Evolutionary conservation across 1,140 invertebrate species (phyloP).

Genomic region (Brachionus calyciflorus): DNA sequence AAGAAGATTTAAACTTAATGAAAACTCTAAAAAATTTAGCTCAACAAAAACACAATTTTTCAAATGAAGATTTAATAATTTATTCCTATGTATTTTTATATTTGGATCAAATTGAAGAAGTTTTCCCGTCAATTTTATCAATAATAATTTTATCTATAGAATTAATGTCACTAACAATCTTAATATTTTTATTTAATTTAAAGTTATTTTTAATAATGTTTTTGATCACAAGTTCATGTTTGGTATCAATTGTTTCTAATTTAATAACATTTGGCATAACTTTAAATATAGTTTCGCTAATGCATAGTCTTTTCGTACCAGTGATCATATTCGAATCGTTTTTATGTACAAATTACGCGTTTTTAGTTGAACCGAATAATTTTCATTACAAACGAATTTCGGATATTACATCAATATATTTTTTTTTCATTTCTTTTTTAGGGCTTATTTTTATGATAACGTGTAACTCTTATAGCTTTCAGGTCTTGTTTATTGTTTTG

Average conservation of each 20-base stretch:
- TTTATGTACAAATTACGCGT: not conserved
- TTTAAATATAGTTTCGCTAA: constrained; percentile 21
- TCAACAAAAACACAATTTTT: constrained; percentile 8
- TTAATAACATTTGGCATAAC: constrained; percentile 5
- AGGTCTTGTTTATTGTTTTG: not conserved
- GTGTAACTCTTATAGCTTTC: constrained; percentile 32
- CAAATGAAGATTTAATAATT: not conserved
- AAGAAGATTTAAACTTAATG: not conserved
- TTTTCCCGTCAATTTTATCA: not conserved
- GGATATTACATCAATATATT: not conserved
- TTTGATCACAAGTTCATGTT: not conserved
- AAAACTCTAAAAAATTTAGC: not conserved
- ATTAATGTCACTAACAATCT: not conserved
- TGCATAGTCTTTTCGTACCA: constrained; percentile 9
- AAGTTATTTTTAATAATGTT: not conserved
- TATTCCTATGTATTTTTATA: constrained; percentile 17
- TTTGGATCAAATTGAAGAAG: constrained; percentile 40
- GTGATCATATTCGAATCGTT: constrained; percentile 18
- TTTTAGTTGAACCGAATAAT: not conserved
- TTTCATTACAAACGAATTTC: not conserved
- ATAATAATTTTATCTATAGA: constrained; percentile 10
- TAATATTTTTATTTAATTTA: constrained; percentile 8
- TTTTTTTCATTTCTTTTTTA: constrained; percentile 19
- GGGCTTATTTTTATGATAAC: constrained; percentile 11
- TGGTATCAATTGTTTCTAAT: constrained; percentile 25